Evolutionary conservation across 2,797 vertebrate genomes (phyloP).

Genomic region (Acipenser transmontanus): DNA sequence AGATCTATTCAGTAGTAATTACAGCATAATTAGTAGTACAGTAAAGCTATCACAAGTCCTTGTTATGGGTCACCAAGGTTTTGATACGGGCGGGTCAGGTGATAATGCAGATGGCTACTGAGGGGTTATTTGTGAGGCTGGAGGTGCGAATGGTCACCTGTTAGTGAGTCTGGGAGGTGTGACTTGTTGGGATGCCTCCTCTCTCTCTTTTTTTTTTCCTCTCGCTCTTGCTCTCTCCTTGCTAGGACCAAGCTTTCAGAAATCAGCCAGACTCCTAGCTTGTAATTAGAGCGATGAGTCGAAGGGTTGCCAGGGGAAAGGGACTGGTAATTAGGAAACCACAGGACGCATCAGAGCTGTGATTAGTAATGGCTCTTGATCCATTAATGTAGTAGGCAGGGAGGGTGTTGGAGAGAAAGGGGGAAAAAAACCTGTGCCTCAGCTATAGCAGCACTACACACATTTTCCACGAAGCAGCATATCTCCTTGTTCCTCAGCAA

Average conservation of each 20-base stretch:
- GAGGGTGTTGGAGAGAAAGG: background rate
- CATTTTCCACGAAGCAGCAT: background rate
- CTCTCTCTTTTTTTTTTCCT: conserved; percentile 16
- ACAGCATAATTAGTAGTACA: too few species aligned
- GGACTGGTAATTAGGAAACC: conserved; percentile 74
- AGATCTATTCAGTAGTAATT: too few species aligned
- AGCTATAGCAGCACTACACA: background rate
- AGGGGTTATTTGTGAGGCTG: background rate
- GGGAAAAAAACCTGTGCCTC: background rate
- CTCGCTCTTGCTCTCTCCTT: background rate
- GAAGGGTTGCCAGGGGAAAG: conserved; percentile 59
- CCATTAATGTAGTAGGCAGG: conserved; percentile 47
- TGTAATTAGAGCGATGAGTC: conserved; percentile 59
- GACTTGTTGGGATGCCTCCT: background rate
- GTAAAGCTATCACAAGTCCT: too few species aligned
- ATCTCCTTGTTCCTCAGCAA: background rate
- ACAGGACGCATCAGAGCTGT: conserved; percentile 54
- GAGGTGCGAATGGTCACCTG: conserved; percentile 2
- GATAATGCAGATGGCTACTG: too few species aligned
- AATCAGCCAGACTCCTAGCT: conserved; percentile 53
- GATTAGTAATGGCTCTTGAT: conserved; percentile 39
- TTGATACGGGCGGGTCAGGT: conserved; percentile 4
- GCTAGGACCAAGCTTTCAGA: conserved; percentile 36
- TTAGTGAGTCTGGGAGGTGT: background rate
- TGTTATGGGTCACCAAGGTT: background rate